Base-by-base conservation (phyloP, 2,888 invertebrate species). In the Nymphalis polychloros region DNA sequence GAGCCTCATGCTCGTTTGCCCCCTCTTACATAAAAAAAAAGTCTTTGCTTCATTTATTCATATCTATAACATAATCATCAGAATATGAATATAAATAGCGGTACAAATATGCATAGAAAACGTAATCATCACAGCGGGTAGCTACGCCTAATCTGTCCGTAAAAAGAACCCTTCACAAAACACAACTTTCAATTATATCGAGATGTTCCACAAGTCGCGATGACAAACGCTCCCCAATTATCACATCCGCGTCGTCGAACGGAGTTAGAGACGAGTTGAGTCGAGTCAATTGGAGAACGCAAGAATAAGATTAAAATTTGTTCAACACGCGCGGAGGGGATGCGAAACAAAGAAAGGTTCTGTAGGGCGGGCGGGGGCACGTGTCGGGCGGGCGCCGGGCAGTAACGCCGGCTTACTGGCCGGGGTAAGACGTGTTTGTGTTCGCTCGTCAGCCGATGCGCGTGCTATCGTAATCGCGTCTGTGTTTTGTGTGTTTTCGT, bases 271-370 rank as follows among this genome's bases (percentile, higher is more conserved):
- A 57, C 57, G 48, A 55, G 49, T 65, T 63, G 66, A 73, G 66
- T 74, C 70, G 66, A 83, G 83, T 83, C 85, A 85, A 88, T 87
- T 86, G 85, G 83, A 84, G 84, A 85, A 81, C 84, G 81, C 77
- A 78, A 84, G 86, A 78, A 78, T 78, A 78, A 89, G 88, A 87
- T 87, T 77, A 79, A 78, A 79, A 78, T 78, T 88, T 89, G 89
- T 87, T 85, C 85, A 72, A 73, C 74, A 71, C 85, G 83, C 77
- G 80, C 80, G 81, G 83, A 79, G 84, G 85, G 85, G 82, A 80
- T 83, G 85, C 85, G 90, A 90, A 90, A 92, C 92, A 92, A 92
- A 92, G 92, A 89, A 90, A 88, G 84, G 75, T 81, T 84, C 82
- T 79, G 82, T 77, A 82, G 86, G 89, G 87, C 87, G 89, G 89